Evolutionary conservation across 2,113 vertebrate genomes (phyloP).

Genomic region (Peromyscus leucopus): DNA sequence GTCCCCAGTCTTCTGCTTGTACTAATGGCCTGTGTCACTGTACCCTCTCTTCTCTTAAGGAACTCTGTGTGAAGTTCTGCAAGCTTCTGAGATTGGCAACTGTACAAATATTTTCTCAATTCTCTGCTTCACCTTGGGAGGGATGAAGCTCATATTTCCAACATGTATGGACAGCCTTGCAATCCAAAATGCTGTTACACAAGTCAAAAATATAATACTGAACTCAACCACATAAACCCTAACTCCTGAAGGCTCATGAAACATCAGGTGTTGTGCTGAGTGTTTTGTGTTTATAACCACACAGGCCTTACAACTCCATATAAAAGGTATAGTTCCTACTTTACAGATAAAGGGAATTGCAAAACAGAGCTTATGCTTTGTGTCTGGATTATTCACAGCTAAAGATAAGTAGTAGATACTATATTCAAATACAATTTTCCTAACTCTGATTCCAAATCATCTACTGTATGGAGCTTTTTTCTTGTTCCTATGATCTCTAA

Average conservation of each 20-base stretch:
- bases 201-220: background rate
- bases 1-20: constrained; percentile 59
- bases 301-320: background rate
- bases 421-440: background rate
- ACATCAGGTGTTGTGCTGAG: background rate
- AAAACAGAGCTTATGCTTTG: background rate
- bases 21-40: background rate
- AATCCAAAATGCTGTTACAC: background rate
- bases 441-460: constrained; percentile 23
- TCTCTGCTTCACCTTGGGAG: constrained; percentile 29
- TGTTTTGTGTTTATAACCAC: background rate
- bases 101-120: constrained; percentile 42
- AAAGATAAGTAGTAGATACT: background rate
- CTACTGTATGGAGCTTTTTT: background rate
- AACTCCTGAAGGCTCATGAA: background rate
- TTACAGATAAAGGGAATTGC: background rate
- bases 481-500: background rate
- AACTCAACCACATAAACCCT: background rate
- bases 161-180: background rate
- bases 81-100: constrained; percentile 59
- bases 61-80: constrained; percentile 14
- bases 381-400: background rate
- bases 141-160: background rate
- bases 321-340: background rate
- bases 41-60: background rate